Evolutionary conservation across 1,140 invertebrate genomes (phyloP), one percentile per base, ranked within the genome.

Genomic region (Euura saliciscinereae): DNA sequence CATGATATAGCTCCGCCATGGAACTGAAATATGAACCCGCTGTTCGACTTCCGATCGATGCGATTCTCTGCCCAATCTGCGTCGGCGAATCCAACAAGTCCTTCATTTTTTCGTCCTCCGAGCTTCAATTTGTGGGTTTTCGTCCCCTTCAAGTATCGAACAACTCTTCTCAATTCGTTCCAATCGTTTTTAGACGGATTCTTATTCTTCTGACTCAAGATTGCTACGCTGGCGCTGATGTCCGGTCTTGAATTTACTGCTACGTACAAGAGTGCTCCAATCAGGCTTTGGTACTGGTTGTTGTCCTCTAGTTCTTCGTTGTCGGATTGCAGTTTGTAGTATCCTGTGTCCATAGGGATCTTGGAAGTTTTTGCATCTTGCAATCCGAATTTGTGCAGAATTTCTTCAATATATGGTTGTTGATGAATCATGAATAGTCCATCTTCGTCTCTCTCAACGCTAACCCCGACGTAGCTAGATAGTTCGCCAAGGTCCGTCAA

Each of bases 231-330:
- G 66, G 74, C 83, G 5, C 78, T 46, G 7, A 87, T 82, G 73
- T 88, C 86, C 6, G 82, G 83, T 44, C 85, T 66, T 3, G 83
- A 82, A 7, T 75, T 70, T 2, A 79, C 66, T 8, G 81, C 74
- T 6, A 85, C 44, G 74, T 85, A 87, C 68, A 87, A 70, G 7
- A 88, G 72, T 13, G 74, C 65, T 4, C 83, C 83, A 28, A 86
- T 78, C 11, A 83, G 44, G 64, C 84, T 69, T 28, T 76, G 78
- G 66, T 79, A 85, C 4, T 44, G 6, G 66, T 7, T 3, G 44
- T 43, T 64, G n/a, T 7, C 69, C 43, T 5, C 70, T 28, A 69
- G 42, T n/a, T 68, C 45, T 66, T 69, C 46, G 11, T 2, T 44
- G 2, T 43, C 8, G 46, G 2, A 10, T 66, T 10, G n/a, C 46